phyloP scores from a whole-genome alignment of 1,140 invertebrate genomes.

The Orius insidiosus region DNA sequence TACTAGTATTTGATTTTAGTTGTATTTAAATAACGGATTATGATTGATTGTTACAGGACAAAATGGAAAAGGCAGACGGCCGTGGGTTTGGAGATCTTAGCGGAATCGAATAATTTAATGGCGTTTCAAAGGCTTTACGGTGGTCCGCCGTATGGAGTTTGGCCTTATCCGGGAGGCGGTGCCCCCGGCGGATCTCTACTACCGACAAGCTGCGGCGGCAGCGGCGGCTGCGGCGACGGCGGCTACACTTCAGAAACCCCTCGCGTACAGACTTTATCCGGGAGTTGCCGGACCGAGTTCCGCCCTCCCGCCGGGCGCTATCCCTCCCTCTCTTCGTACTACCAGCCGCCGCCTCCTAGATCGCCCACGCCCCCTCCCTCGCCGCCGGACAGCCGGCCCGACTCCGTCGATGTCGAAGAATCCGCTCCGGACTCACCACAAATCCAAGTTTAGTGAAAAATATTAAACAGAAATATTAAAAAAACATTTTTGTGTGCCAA shows the following conservation, averaged over 20 bases:
- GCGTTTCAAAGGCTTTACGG: conserved; percentile 89
- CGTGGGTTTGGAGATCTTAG: conserved; percentile 85
- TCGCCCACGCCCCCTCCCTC: conserved; percentile 17
- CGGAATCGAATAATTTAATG: conserved; percentile 91
- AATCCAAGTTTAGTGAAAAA: conserved; percentile 18
- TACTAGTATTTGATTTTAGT: too few relatives aligned
- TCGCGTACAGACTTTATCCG: conserved; percentile 62
- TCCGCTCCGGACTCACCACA: conserved; percentile 19
- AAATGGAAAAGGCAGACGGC: conserved; percentile 99
- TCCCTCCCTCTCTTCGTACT: conserved; percentile 12
- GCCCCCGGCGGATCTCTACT: conserved; percentile 51
- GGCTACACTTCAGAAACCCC: conserved; percentile 68
- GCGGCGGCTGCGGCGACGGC: conserved; percentile 41
- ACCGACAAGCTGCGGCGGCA: conserved; percentile 48
- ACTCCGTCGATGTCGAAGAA: conserved; percentile 23
- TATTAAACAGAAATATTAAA: too few relatives aligned
- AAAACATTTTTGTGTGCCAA: conserved; percentile 1
- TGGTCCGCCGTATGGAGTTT: conserved; percentile 45
- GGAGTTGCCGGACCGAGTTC: conserved; percentile 37
- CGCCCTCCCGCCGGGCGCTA: conserved; percentile 33
- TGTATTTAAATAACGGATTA: too few relatives aligned
- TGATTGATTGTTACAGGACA: conserved; percentile 52
- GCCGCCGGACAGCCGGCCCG: conserved; percentile 20
- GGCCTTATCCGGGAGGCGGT: conserved; percentile 28
- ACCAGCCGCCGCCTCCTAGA: conserved; percentile 14